A percentile compares a stretch with the other conserved stretches of the same genome.
phyloP scores from a whole-genome alignment of 2,888 invertebrate genomes.

The Synergus japonicus region DNA sequence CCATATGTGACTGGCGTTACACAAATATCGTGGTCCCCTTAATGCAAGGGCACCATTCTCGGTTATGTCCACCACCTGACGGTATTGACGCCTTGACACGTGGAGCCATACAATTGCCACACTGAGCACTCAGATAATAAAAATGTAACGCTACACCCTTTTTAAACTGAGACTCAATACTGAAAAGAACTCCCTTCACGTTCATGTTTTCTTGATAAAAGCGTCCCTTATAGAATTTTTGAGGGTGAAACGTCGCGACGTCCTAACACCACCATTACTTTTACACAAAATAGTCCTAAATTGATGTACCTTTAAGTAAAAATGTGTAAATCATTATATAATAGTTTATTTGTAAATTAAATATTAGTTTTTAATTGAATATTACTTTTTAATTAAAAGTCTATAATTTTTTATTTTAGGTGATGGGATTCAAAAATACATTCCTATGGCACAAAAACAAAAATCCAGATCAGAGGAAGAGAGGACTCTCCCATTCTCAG shows the following conservation, averaged over 20 bases:
- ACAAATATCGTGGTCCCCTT: constrained; percentile 53
- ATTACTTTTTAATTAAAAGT: background rate
- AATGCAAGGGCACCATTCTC: constrained; percentile 15
- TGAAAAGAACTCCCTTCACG: constrained; percentile 59
- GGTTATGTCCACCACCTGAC: constrained; percentile 39
- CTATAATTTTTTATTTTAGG: constrained; percentile 76
- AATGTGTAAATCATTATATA: background rate
- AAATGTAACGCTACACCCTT: constrained; percentile 47
- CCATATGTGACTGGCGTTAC: constrained; percentile 56
- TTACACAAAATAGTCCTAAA: background rate
- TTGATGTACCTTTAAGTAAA: background rate
- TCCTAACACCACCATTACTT: background rate
- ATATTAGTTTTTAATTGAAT: background rate
- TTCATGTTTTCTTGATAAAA: constrained; percentile 65
- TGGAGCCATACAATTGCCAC: constrained; percentile 63
- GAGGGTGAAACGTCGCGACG: constrained; percentile 64
- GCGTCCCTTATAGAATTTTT: constrained; percentile 64
- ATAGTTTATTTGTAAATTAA: no score
- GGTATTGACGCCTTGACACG: constrained; percentile 32
- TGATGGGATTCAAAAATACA: constrained; percentile 83
- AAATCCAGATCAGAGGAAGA: constrained; percentile 81
- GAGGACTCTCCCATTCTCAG: constrained; percentile 79
- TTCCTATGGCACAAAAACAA: constrained; percentile 83
- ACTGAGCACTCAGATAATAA: constrained; percentile 57
- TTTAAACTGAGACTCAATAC: background rate